A percentile compares a stretch with the other conserved stretches of the same genome.
Conservation (phyloP, 2,888 invertebrate genomes). For the Cosmia trapezina region DNA sequence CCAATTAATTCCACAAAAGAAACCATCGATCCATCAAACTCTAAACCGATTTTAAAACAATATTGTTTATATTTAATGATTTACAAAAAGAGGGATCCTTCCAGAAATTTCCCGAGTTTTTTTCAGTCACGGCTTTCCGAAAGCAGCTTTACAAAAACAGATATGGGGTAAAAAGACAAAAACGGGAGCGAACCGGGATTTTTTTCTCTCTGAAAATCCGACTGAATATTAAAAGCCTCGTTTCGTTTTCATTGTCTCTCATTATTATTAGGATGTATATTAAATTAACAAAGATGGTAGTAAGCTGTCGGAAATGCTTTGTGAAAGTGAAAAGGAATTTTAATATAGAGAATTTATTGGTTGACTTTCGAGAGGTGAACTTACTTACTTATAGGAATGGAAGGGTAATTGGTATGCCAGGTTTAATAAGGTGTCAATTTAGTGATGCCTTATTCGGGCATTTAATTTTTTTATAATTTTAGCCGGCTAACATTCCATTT, state of each 20-base stretch:
- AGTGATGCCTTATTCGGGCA: too few relatives aligned
- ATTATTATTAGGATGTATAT: conserved; percentile 75
- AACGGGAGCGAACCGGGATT: conserved; percentile 68
- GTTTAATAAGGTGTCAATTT: background rate
- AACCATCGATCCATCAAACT: conserved; percentile 12
- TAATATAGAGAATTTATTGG: conserved; percentile 1
- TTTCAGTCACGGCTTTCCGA: conserved; percentile 71
- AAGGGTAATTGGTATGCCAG: too few relatives aligned
- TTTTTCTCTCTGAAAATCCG: conserved; percentile 72
- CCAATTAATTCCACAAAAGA: conserved; percentile 9
- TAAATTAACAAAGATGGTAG: conserved; percentile 69
- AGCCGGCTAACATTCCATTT: too few relatives aligned
- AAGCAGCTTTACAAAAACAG: conserved; percentile 73
- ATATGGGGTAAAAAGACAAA: conserved; percentile 80
- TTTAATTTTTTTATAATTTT: too few relatives aligned
- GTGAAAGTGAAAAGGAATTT: conserved; percentile 15
- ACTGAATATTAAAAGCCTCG: conserved; percentile 80
- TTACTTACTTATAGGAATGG: background rate
- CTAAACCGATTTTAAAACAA: conserved; percentile 63
- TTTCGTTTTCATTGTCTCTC: conserved; percentile 73
- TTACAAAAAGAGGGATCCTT: conserved; percentile 72
- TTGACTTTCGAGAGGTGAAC: conserved; percentile 1
- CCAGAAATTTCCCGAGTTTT: conserved; percentile 69
- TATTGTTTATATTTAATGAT: conserved; percentile 75
- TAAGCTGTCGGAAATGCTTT: conserved; percentile 31